A percentile compares a stretch with the other conserved stretches of the same genome.
phyloP scores from a whole-genome alignment of 2,888 invertebrate genomes.

The Minunthozetes semirufus region DNA sequence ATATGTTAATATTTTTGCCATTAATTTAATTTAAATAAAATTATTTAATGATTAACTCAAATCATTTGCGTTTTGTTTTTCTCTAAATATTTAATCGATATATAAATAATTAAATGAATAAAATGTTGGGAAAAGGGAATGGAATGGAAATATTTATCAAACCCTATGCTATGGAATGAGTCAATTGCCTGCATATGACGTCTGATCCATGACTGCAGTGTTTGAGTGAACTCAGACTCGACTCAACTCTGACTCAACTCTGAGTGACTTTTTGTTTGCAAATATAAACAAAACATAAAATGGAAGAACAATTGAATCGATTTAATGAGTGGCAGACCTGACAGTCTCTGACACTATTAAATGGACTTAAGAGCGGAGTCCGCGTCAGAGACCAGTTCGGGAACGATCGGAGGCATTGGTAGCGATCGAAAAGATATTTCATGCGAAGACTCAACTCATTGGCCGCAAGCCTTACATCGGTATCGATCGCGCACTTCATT shows the following conservation, averaged over 20 bases:
- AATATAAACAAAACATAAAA: slow-evolving; percentile 27
- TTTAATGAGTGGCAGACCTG: not conserved
- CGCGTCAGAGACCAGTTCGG: not conserved
- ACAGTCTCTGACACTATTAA: not conserved
- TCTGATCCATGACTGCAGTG: not conserved
- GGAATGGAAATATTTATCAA: no score
- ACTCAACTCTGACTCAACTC: not conserved
- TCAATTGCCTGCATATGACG: not conserved
- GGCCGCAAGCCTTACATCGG: slow-evolving; percentile 31
- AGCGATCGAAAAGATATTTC: not conserved
- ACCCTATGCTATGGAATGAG: no score
- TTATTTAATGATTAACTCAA: no score
- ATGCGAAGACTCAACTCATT: not conserved
- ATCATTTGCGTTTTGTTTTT: no score
- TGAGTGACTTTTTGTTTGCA: not conserved
- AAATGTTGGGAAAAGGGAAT: no score
- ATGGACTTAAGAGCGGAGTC: not conserved
- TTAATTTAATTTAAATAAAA: no score
- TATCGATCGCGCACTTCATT: slow-evolving; percentile 34
- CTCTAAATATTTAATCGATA: no score
- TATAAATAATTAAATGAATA: no score
- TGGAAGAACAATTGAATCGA: not conserved
- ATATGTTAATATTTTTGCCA: no score
- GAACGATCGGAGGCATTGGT: not conserved
- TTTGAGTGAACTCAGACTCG: not conserved